A percentile compares a stretch with the other conserved stretches of the same genome.
Conservation (phyloP, 2,888 invertebrate genomes). For the Myopa tessellatipennis region DNA sequence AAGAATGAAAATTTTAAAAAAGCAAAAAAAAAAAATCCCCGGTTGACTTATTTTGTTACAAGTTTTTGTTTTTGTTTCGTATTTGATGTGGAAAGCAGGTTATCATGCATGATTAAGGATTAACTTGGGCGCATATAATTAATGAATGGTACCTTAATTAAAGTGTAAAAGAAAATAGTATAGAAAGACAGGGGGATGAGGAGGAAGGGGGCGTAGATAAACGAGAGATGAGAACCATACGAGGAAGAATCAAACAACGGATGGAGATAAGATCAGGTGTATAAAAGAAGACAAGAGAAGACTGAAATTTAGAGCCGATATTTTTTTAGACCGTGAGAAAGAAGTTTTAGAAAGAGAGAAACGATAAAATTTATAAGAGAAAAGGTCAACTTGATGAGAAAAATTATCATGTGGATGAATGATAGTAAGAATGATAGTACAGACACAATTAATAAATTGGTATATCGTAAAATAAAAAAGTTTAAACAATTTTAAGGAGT, state of each 20-base stretch:
- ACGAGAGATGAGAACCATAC: neutral
- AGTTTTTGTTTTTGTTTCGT: neutral
- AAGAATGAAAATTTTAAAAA: neutral
- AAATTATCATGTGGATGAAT: too few species aligned
- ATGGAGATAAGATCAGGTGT: too few species aligned
- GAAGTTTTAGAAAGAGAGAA: neutral
- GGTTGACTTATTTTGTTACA: neutral
- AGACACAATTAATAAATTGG: too few species aligned
- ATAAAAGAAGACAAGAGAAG: too few species aligned
- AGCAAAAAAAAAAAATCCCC: neutral
- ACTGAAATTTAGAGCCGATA: too few species aligned
- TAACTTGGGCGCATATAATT: slow-evolving; percentile 27
- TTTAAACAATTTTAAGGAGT: too few species aligned
- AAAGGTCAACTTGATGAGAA: too few species aligned
- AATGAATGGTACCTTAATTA: slow-evolving; percentile 7
- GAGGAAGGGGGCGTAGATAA: neutral
- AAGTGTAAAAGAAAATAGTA: neutral
- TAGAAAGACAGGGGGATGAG: neutral
- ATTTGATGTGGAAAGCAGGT: too few species aligned
- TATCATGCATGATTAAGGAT: slow-evolving; percentile 6
- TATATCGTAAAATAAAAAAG: too few species aligned
- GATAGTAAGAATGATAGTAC: too few species aligned
- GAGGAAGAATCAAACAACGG: neutral
- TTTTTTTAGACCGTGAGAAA: neutral
- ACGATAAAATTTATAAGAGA: neutral